These are phyloP conservation scores for Cataglyphis livida DNA, from an alignment of 2,888 invertebrate genomes.

Conservation along the genomic window DNA sequence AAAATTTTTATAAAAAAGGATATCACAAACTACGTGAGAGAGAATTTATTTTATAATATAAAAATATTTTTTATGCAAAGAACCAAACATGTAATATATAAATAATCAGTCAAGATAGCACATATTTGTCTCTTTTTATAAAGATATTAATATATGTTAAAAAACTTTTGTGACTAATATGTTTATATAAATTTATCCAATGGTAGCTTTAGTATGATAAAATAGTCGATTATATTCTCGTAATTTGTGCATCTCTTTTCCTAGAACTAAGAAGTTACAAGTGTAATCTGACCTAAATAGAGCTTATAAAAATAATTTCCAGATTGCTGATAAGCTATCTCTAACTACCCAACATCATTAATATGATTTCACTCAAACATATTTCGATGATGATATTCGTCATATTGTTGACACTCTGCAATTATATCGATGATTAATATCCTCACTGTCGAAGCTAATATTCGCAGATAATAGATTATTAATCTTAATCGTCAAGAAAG, in stretches of 20 bases:
- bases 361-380: neutral
- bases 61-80: neutral
- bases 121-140: neutral
- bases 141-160: neutral
- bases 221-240: neutral
- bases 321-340: conserved; percentile 38
- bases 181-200: neutral
- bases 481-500: neutral
- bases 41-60: neutral
- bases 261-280: conserved; percentile 1
- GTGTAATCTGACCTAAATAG: conserved; percentile 37
- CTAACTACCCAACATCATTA: neutral
- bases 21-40: neutral
- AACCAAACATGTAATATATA: neutral
- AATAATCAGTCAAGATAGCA: neutral
- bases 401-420: neutral
- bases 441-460: neutral
- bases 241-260: neutral
- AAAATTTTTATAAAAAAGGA: neutral
- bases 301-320: conserved; percentile 20
- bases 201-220: conserved; percentile 6
- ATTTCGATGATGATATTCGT: neutral
- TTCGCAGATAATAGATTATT: neutral
- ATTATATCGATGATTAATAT: neutral
- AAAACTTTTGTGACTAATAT: neutral